Conservation (phyloP, 2,888 invertebrate genomes). For the Ectropis crepuscularia region DNA sequence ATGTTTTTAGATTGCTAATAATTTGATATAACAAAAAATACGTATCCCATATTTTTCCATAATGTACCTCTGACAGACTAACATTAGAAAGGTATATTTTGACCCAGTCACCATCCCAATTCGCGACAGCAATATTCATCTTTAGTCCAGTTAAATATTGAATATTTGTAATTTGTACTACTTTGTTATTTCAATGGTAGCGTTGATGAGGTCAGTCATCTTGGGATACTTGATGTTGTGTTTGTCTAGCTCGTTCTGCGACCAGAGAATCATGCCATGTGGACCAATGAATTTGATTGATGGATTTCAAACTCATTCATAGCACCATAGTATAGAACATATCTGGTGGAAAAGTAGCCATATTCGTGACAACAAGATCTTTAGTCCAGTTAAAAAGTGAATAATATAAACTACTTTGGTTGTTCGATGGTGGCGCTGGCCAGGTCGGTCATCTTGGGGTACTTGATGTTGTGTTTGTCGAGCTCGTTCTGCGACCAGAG, state of each 20-base stretch:
- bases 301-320: too few relatives aligned
- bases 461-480: conserved; percentile 97
- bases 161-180: conserved; percentile 53
- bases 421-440: conserved; percentile 93
- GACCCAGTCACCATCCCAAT: too few relatives aligned
- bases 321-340: too few relatives aligned
- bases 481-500: conserved; percentile 98
- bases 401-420: conserved; percentile 81
- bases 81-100: too few relatives aligned
- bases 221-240: conserved; percentile 97
- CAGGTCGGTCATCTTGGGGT: conserved; percentile 97
- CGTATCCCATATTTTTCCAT: too few relatives aligned
- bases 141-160: not conserved
- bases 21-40: too few relatives aligned
- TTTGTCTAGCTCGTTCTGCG: conserved; percentile 97
- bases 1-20: too few relatives aligned
- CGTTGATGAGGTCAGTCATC: conserved; percentile 96
- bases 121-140: too few relatives aligned
- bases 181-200: conserved; percentile 91
- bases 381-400: conserved; percentile 1
- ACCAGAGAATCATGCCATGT: conserved; percentile 94
- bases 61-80: too few relatives aligned
- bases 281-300: too few relatives aligned
- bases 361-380: too few relatives aligned
- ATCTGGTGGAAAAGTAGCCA: too few relatives aligned